Evolutionary conservation across 1,140 invertebrate genomes (phyloP).

Genomic region (Contarinia nasturtii): DNA sequence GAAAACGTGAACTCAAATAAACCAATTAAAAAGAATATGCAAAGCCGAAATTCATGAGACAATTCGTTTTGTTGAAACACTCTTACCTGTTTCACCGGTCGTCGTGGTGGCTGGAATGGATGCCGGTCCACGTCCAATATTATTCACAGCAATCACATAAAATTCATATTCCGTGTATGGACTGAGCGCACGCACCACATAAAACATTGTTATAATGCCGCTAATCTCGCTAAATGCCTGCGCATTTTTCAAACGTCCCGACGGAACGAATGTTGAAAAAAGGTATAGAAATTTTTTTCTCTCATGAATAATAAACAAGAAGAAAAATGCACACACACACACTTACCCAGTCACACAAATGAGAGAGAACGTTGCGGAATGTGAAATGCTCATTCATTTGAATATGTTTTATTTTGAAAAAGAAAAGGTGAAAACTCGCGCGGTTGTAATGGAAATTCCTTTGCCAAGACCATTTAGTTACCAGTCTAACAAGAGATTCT

Average conservation of each 20-base stretch:
- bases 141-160: slow-evolving; percentile 85
- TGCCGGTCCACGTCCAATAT: slow-evolving; percentile 72
- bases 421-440: no score
- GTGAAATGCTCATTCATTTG: no score
- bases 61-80: slow-evolving; percentile 3
- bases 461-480: no score
- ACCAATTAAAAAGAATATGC: neutral
- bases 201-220: slow-evolving; percentile 81
- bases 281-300: no score
- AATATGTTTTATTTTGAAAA: no score
- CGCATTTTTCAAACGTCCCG: slow-evolving; percentile 4
- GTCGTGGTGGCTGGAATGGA: slow-evolving; percentile 73
- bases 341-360: neutral
- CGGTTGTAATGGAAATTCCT: no score
- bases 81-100: slow-evolving; percentile 89
- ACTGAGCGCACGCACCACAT: slow-evolving; percentile 69
- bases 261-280: no score
- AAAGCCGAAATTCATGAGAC: neutral
- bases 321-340: no score
- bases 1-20: neutral
- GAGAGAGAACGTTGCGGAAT: neutral
- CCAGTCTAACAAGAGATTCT: no score
- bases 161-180: slow-evolving; percentile 96
- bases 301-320: no score
- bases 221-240: slow-evolving; percentile 71